Base-by-base conservation (phyloP, 2,888 invertebrate genomes). In the Oligia fasciuncula region DNA sequence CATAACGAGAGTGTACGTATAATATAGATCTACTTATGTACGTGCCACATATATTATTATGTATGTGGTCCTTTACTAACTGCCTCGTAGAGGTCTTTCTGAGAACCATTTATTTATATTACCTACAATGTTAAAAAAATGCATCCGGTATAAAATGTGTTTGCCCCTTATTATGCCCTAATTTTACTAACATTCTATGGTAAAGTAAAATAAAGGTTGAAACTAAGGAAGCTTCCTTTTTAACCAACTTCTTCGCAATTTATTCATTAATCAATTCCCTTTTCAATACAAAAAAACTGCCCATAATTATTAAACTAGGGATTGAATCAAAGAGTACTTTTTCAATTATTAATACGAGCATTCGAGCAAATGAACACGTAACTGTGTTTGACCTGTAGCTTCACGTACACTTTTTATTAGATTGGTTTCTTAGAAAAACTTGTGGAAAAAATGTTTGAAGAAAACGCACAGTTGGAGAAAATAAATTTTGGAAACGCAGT, bases 381-480 rank as follows among this genome's bases (percentile, higher is more conserved):
- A 71, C n/a, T 43, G 35, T 73, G 66, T 62, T 72, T 73, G 75
- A 87, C 87, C 88, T 87, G 87, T 87, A 82, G 87, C 82, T 83
- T 88, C 86, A 60, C 63, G 70, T 76, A 76, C 35, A 79, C 54
- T 63, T 75, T 85, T 85, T 73, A 74, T 77, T 49, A 62, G 66
- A 69, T 46, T 65, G 43, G 66, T 66, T 73, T 67, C 51, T 78
- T 65, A 73, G 62, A 51, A 62, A 72, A 75, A 63, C 19, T 68
- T 49, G 4, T 54, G 54, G 13, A 74, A 35, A 49, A 66, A 79
- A 76, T 60, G 51, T 68, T 73, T 29, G 1, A 40, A 63, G 13
- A 54, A 70, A 77, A 54, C 19, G 19, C 14, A 62, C 4, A 40
- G 14, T n/a, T 5, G 2, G 11, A 11, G 8, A 62, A 71, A 29